These are phyloP conservation scores for Leptodactylus fuscus DNA, from an alignment of 2,113 vertebrate genomes.

Conservation along the genomic window DNA sequence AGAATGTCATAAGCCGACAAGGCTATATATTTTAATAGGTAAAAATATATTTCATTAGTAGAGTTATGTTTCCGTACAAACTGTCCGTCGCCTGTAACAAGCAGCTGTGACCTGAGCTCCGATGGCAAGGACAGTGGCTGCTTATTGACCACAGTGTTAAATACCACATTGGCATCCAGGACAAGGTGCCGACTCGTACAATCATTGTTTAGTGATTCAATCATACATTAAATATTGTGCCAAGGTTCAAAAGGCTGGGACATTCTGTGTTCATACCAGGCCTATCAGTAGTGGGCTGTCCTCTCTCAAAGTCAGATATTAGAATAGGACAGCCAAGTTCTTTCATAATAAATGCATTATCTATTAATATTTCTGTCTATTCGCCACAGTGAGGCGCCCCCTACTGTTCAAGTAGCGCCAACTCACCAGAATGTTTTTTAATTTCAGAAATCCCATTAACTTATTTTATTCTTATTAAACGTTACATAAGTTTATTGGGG, in stretches of 20 bases:
- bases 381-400: neutral
- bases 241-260: constrained; percentile 7
- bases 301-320: constrained; percentile 3
- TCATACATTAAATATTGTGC: constrained; percentile 14
- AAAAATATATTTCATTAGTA: neutral
- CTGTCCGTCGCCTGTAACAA: neutral
- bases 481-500: neutral
- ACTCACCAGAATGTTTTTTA: neutral
- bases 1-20: neutral
- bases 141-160: neutral
- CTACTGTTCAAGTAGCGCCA: no score
- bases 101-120: neutral
- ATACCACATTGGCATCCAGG: neutral
- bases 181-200: constrained; percentile 9
- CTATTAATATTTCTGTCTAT: neutral
- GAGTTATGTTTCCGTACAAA: neutral
- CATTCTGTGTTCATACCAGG: constrained; percentile 2
- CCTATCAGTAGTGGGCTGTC: neutral
- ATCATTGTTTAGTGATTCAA: neutral
- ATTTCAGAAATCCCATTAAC: neutral
- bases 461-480: neutral
- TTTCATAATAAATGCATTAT: neutral
- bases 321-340: neutral
- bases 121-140: neutral
- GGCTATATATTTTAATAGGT: neutral